A percentile compares a stretch with the other conserved stretches of the same genome.
These are phyloP conservation scores for Siniperca scherzeri DNA, from an alignment of 2,797 vertebrate genomes.

Conservation along the genomic window DNA sequence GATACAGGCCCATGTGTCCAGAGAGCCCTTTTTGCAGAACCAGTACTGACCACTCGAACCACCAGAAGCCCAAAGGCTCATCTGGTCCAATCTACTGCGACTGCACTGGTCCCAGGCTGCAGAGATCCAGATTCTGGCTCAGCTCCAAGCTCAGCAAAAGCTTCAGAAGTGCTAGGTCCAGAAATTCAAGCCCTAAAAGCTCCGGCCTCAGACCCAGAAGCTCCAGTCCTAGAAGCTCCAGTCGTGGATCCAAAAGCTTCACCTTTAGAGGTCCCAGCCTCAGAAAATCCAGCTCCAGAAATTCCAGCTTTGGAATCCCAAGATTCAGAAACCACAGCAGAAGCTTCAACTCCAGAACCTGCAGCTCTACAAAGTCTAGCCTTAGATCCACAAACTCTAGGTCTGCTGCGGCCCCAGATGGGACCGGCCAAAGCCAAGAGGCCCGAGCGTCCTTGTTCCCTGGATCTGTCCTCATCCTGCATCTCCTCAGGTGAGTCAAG, in stretches of 20 bases:
- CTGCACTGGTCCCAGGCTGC: not conserved
- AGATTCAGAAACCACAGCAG: not conserved
- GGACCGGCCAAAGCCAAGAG: constrained; percentile 81
- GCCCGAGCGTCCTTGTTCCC: constrained; percentile 92
- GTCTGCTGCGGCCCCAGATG: constrained; percentile 24
- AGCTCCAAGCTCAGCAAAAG: constrained; percentile 30
- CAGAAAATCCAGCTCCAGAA: not conserved
- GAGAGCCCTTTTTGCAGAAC: not conserved
- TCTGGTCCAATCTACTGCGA: not conserved
- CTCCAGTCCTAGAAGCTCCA: not conserved
- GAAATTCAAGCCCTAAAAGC: not conserved
- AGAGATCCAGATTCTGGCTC: not conserved
- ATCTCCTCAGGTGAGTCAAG: constrained; percentile 58
- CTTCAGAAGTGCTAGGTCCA: constrained; percentile 40
- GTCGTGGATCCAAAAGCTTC: not conserved
- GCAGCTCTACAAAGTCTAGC: not conserved
- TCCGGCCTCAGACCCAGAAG: not conserved
- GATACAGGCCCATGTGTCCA: constrained; percentile 1
- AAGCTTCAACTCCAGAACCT: constrained; percentile 7
- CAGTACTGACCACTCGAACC: not conserved
- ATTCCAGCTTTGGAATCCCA: not conserved
- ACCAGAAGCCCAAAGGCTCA: not conserved
- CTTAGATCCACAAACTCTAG: not conserved
- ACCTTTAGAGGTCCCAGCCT: not conserved
- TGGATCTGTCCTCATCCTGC: constrained; percentile 91